phyloP scores from a whole-genome alignment of 2,113 vertebrate genomes.

The Leptobrachium ailaonicum region DNA sequence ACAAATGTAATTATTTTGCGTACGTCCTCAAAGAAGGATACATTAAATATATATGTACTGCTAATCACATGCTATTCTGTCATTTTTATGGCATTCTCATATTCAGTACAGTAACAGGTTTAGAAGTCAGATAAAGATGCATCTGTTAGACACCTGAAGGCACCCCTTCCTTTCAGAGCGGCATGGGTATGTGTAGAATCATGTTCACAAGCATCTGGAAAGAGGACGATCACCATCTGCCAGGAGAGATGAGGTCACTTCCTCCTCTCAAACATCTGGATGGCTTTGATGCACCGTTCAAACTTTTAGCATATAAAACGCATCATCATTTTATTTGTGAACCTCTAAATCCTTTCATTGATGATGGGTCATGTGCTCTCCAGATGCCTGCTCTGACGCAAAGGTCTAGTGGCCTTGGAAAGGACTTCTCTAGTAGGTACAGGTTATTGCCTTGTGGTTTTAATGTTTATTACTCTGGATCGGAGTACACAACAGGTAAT shows the following conservation, averaged over 20 bases:
- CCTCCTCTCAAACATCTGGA: constrained; percentile 22
- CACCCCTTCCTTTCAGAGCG: constrained; percentile 4
- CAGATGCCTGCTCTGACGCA: constrained; percentile 11
- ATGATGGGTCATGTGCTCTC: constrained; percentile 31
- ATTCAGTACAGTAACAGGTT: too few relatives aligned
- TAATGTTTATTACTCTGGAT: too few relatives aligned
- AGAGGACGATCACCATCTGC: constrained; percentile 4
- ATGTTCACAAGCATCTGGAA: constrained; percentile 33
- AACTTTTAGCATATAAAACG: constrained; percentile 13
- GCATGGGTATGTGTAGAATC: not conserved
- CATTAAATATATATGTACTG: too few relatives aligned
- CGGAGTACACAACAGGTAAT: too few relatives aligned
- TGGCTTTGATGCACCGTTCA: constrained; percentile 36
- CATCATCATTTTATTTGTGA: constrained; percentile 25
- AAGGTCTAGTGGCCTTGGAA: not conserved
- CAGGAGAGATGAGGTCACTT: constrained; percentile 24
- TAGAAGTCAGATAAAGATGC: too few relatives aligned
- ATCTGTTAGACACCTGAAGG: not conserved
- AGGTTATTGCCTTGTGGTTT: too few relatives aligned
- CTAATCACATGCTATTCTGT: too few relatives aligned
- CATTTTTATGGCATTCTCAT: too few relatives aligned
- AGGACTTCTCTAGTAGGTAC: not conserved
- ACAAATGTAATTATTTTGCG: too few relatives aligned
- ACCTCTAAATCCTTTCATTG: constrained; percentile 10
- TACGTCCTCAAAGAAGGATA: too few relatives aligned